Base-by-base conservation (phyloP, 2,113 vertebrate genomes). In the Dascyllus trimaculatus region DNA sequence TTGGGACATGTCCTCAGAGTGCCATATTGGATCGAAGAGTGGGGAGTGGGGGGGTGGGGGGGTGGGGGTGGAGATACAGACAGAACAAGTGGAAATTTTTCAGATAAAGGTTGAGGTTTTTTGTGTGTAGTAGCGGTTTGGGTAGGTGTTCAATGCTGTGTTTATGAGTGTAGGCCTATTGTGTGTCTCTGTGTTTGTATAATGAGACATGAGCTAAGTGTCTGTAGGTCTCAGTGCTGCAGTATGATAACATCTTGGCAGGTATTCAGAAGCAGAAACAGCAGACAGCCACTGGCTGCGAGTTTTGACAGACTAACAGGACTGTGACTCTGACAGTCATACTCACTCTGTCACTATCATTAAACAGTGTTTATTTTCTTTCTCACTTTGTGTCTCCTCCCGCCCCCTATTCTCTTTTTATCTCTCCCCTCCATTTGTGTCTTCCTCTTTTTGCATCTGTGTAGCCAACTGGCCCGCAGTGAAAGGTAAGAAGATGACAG, bases 401-500 rank as follows among this genome's bases (percentile, higher is more conserved):
- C 22, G 4, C 48, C 38, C 54, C 63, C 38, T 51, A 26, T 53
- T 35, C 43, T 24, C 26, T 59, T 58, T 56, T 21, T 22, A 18
- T 64, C 56, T 48, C 25, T 24, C 26, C 24, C 17, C 60, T 24
- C 38, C 49, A 22, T 79, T 63, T 82, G n/a, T 52, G 29, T 71
- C 75, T 46, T 48, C 63, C 19, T 29, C 52, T 19, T 62, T 32
- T 22, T 78, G 49, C 67, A 59, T 61, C 21, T 38, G 45, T 43
- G 26, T 19, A 94, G 93, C 72, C 92, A 92, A 60, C 93, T 93
- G 90, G 93, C 87, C 59, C 91, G 91, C 43, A 90, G 70, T 49
- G 93, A 93, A 84, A 91, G 92, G 92, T 93, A 91, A 87, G 91
- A 80, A 67, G 76, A 66, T 5, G 1, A 32, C 8, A 35, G 32